These are phyloP conservation scores for Sebastolobus altivelis DNA, from an alignment of 2,797 vertebrate species.

Conservation along the genomic window DNA sequence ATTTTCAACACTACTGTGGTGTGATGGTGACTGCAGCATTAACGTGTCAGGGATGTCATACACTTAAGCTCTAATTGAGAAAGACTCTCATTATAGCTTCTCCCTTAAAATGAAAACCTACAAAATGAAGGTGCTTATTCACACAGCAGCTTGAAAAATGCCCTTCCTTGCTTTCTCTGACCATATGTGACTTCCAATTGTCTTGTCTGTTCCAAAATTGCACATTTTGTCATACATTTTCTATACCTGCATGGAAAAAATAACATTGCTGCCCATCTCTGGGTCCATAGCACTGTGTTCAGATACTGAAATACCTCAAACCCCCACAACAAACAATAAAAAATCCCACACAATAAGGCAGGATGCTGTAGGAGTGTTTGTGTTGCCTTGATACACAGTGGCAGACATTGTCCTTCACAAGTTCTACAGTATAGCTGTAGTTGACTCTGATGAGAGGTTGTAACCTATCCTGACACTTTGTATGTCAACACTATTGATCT, in stretches of 20 bases:
- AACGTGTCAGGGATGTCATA: slow-evolving; percentile 44
- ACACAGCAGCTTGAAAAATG: slow-evolving; percentile 35
- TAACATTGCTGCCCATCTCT: slow-evolving; percentile 27
- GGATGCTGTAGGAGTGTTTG: slow-evolving; percentile 75
- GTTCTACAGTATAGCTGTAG: slow-evolving; percentile 45
- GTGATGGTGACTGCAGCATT: slow-evolving; percentile 31
- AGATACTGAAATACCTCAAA: slow-evolving; percentile 56
- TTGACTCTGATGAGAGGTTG: slow-evolving; percentile 63
- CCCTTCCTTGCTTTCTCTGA: slow-evolving; percentile 4
- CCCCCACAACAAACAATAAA: slow-evolving; percentile 71
- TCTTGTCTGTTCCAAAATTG: slow-evolving; percentile 13
- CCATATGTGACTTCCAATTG: slow-evolving; percentile 12
- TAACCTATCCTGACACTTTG: slow-evolving; percentile 60
- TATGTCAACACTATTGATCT: slow-evolving; percentile 72
- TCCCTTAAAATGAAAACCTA: slow-evolving; percentile 30
- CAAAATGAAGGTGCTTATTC: slow-evolving; percentile 47
- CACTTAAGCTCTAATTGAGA: slow-evolving; percentile 67
- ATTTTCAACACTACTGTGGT: slow-evolving; percentile 36
- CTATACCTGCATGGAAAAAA: slow-evolving; percentile 43
- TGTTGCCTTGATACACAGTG: slow-evolving; percentile 65
- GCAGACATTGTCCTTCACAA: slow-evolving; percentile 67
- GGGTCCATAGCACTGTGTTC: slow-evolving; percentile 30
- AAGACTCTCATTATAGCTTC: slow-evolving; percentile 1
- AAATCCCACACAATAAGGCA: slow-evolving; percentile 70
- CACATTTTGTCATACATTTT: slow-evolving; percentile 16